A percentile compares a stretch with the other conserved stretches of the same genome.
phyloP scores from a whole-genome alignment of 2,797 vertebrate genomes.

The Sebastolobus alascanus region DNA sequence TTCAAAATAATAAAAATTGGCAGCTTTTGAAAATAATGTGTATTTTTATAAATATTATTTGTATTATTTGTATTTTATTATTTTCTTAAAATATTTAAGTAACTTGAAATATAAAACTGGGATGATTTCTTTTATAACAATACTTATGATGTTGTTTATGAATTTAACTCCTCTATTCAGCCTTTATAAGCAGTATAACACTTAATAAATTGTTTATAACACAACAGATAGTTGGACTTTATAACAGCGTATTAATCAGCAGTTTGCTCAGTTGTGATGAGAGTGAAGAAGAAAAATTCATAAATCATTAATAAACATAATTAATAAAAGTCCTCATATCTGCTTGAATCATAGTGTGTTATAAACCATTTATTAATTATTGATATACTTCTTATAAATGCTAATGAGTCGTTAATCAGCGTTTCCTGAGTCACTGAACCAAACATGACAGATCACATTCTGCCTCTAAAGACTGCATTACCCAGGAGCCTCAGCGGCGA shows the following conservation, averaged over 20 bases:
- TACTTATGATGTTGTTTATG: not conserved
- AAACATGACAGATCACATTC: not conserved
- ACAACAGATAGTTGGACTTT: not conserved
- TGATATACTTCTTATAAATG: not conserved
- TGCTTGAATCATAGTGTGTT: not conserved
- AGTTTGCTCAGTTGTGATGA: too few species aligned
- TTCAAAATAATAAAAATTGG: too few species aligned
- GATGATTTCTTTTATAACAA: not conserved
- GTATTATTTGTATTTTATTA: too few species aligned
- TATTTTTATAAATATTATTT: too few species aligned
- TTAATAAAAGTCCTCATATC: not conserved
- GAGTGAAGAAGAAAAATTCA: not conserved
- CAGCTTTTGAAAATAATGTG: too few species aligned
- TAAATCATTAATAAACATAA: not conserved
- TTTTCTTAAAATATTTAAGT: not conserved
- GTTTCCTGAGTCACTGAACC: conserved; percentile 11
- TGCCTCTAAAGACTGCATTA: not conserved
- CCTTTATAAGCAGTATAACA: not conserved
- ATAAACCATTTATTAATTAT: not conserved
- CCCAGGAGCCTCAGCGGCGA: conserved; percentile 21
- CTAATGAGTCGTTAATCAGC: too few species aligned
- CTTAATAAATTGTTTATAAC: not conserved
- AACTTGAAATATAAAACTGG: not conserved
- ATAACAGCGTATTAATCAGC: not conserved
- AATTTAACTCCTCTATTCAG: not conserved